A percentile compares a stretch with the other conserved stretches of the same genome.
phyloP scores from a whole-genome alignment of 2,797 vertebrate species.

The Gymnopithys bicolor region DNA sequence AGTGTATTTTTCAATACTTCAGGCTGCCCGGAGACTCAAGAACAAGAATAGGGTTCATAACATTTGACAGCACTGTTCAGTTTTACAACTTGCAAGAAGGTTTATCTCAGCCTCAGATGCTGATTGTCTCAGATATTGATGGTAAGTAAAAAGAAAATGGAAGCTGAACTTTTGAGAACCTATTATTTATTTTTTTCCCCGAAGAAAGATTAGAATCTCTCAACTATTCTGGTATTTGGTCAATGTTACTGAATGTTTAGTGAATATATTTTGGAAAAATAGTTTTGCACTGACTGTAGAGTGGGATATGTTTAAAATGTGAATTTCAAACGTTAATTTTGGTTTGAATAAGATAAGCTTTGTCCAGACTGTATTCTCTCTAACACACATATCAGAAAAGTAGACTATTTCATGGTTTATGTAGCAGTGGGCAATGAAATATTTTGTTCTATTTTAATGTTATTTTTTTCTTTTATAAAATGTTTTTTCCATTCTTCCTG shows the following conservation, averaged over 20 bases:
- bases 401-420: not conserved
- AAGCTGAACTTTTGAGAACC: not conserved
- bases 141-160: slow-evolving; percentile 77
- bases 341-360: not conserved
- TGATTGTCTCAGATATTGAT: slow-evolving; percentile 96
- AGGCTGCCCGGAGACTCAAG: slow-evolving; percentile 94
- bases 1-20: slow-evolving; percentile 30
- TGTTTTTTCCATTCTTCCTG: not conserved
- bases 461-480: not conserved
- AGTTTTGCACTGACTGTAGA: not conserved
- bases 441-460: not conserved
- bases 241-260: not conserved
- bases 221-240: not conserved
- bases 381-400: not conserved
- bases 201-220: not conserved
- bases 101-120: slow-evolving; percentile 95
- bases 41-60: slow-evolving; percentile 93
- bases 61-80: slow-evolving; percentile 95
- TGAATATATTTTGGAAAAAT: not conserved
- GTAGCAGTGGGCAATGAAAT: not conserved
- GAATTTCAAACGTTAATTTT: not conserved
- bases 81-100: slow-evolving; percentile 98
- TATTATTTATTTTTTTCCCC: not conserved
- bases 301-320: not conserved
- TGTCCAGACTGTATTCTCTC: not conserved